Evolutionary conservation across 1,140 invertebrate genomes (phyloP), one percentile per base, ranked within the genome.

Genomic region (Tetragnatha versicolor): DNA sequence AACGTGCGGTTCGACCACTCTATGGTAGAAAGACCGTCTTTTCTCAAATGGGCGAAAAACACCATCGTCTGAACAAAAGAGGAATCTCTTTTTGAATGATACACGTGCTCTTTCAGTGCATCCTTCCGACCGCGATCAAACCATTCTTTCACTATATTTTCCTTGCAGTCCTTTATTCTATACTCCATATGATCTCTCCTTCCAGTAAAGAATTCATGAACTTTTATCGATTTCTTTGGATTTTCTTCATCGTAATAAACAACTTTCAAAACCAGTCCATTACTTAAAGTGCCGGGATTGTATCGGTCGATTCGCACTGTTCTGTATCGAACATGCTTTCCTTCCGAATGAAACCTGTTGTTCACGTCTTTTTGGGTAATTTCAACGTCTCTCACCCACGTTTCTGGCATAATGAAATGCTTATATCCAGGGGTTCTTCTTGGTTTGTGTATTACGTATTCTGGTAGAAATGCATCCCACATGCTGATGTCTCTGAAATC

Each of bases 381-480:
- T 35, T 69, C 63, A 17, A 68, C 35, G 5, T 29, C 49, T 22
- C 27, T n/a, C 17, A 79, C 10, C 76, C 76, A 79, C 1, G 76
- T 58, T 58, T 58, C 37, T 27, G 63, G 76, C 49, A 79, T 69
- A 14, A 22, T 49, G 33, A 68, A 33, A 9, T 31, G 33, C 0
- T 17, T 1, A 9, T 12, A 7, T 47, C 39, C 4, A 17, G 20
- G 4, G 25, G 39, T 37, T 2, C 12, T 31, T 53, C 2, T n/a
- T 3, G n/a, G 27, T n/a, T 12, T n/a, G n/a, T 35, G 14, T 33
- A 35, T 42, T 17, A 10, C 66, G n/a, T 47, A 33, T 33, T 58
- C 42, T 29, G 63, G 63, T n/a, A 79, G 17, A 61, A 79, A 79
- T 47, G 33, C 25, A 25, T 60, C 37, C 76, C 76, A 79, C 7